Evolutionary conservation across 2,113 vertebrate species (phyloP), one percentile per base, ranked within the genome.

Genomic region (Mustela nigripes): DNA sequence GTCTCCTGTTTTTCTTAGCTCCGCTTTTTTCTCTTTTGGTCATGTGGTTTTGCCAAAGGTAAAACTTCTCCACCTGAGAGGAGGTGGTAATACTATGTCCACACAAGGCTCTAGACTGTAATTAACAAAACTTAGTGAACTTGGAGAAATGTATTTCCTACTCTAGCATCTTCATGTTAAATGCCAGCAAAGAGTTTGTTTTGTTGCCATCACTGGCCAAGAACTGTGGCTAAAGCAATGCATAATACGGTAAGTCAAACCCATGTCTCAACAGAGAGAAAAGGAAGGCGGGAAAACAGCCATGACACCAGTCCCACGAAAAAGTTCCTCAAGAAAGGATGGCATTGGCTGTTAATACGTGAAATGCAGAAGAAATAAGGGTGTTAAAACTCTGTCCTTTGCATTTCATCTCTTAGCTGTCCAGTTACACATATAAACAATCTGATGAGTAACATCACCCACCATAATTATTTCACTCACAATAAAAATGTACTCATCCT

Each of bases 391-490:
- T 45, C 26, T 45, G 16, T 80, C 7, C 1, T 50, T 33, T 76
- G 76, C 36, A 95, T 65, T 45, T 80, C 45, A 42, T 3, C 15
- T 79, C n/a, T 67, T 63, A 76, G 42, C 3, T 95, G 12, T 16
- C n/a, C 8, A 81, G 16, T 89, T 69, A 53, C 8, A 85, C 22
- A 15, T 31, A 22, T 45, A 48, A 21, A 81, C 1, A 63, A 81
- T 45, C 78, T 60, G 62, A 16, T 15, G 62, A 86, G 36, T 65
- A 60, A 92, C 3, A 24, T 26, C 60, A 76, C 5, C 58, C 91
- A 71, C 81, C 12, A 19, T 45, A 89, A 74, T 93, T 39, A 73
- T 95, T 95, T 74, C 45, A 93, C 14, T 83, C 71, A 82, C 18
- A 89, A 48, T 93, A 86, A 79, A 87, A 80, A 65, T 53, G 12